Evolutionary conservation across 2,113 vertebrate species (phyloP).

Genomic region (Silurus glanis): DNA sequence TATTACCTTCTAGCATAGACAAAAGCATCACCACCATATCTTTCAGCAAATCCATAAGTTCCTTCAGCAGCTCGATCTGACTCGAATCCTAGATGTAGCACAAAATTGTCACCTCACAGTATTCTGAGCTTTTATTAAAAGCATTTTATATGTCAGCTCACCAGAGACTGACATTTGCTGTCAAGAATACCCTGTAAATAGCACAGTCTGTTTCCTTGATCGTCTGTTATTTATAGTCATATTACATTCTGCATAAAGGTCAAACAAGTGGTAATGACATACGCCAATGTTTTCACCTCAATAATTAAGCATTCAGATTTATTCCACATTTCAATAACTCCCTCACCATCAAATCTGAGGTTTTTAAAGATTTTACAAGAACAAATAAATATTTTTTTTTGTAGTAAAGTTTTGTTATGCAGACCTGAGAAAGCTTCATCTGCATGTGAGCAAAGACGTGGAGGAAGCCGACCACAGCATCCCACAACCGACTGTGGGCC

Average conservation of each 20-base stretch:
- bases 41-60: conserved; percentile 95
- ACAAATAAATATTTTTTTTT: neutral
- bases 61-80: conserved; percentile 90
- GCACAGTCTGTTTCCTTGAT: neutral
- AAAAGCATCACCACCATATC: conserved; percentile 97
- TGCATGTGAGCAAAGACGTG: conserved; percentile 97
- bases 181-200: neutral
- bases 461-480: conserved; percentile 93
- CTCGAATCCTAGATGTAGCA: conserved; percentile 82
- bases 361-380: neutral
- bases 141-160: neutral
- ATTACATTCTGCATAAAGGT: neutral
- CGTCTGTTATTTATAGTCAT: neutral
- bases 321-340: neutral
- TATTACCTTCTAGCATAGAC: conserved; percentile 92
- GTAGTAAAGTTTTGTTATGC: neutral
- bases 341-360: neutral
- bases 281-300: neutral
- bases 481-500: conserved; percentile 93
- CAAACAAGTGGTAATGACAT: neutral
- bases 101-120: conserved; percentile 11
- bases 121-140: neutral
- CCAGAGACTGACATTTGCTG: neutral
- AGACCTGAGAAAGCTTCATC: conserved; percentile 95
- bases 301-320: neutral